Base-by-base conservation (phyloP, 2,888 invertebrate genomes). In the Eristalis pertinax region DNA sequence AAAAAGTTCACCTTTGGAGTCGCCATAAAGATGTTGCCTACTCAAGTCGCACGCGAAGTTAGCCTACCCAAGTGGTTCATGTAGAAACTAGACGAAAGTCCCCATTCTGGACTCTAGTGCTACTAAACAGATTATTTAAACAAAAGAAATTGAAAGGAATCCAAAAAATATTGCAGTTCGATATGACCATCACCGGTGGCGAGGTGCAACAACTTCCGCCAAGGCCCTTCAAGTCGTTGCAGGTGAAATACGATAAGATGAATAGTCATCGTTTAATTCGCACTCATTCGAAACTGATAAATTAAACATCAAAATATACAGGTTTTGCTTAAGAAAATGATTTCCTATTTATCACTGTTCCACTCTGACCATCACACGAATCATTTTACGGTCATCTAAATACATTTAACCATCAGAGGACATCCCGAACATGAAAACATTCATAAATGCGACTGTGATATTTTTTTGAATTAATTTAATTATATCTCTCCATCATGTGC, bases 401-500 rank as follows among this genome's bases (percentile, higher is more conserved):
- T 43, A 24, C 60, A 60, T 60, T 19, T 13, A 26, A 60, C 13
- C 4, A 26, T 1, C 13, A 24, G 11, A 24, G 60, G 24, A 60
- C 60, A 60, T 19, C 26, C 7, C 58, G 22, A 13, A 58, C 24
- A 15, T 24, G 24, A 0, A 56, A 56, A 10, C 58, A 24, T 4
- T 15, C 0, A n/a, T 50, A 19, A 50, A 26, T 29, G 29, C 68
- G 29, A 32, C 19, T 32, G 32, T 32, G 29, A n/a, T 26, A 2
- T 26, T 32, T 32, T 32, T 62, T 2, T 4, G 24, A 15, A 24
- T 78, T 38, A 70, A 77, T 70, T 70, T 64, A 74, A 74, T 74
- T 74, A 64, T 50, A 65, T 35, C 65, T 72, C 50, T 70, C 38
- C 22, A 72, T 29, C 65, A 72, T 58, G 64, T 63, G 64, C n/a